A percentile compares a stretch with the other conserved stretches of the same genome.
These are phyloP conservation scores for Mus caroli DNA, from an alignment of 2,797 vertebrate species.

Conservation along the genomic window DNA sequence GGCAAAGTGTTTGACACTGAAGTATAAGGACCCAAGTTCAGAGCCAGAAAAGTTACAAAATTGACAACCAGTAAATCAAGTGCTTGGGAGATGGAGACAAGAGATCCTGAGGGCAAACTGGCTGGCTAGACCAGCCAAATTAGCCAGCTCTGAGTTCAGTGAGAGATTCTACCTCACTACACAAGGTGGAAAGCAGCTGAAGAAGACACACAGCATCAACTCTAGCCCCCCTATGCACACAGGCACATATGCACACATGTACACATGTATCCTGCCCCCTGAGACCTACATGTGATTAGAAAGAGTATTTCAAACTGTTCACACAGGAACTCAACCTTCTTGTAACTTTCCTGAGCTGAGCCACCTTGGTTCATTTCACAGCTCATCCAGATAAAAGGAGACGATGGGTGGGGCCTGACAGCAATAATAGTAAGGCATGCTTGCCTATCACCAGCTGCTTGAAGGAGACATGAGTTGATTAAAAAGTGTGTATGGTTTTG, in stretches of 20 bases:
- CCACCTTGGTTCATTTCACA: background rate
- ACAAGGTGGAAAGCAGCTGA: background rate
- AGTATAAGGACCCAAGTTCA: background rate
- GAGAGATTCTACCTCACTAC: background rate
- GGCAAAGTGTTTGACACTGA: background rate
- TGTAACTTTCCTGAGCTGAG: background rate
- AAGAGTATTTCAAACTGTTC: background rate
- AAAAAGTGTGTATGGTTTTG: background rate
- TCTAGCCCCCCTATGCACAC: too few species aligned
- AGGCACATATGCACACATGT: background rate
- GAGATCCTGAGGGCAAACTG: too few species aligned
- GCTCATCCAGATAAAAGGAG: background rate
- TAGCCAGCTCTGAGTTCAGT: background rate
- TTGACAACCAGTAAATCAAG: background rate
- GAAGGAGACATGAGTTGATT: background rate
- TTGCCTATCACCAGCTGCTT: background rate
- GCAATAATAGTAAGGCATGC: rapidly evolving
- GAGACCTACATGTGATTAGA: background rate
- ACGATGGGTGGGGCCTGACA: rapidly evolving
- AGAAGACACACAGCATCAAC: background rate
- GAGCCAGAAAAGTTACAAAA: background rate
- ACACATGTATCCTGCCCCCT: background rate
- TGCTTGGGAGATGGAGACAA: background rate
- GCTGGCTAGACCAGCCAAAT: background rate
- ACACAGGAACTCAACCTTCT: background rate